Evolutionary conservation across 2,113 vertebrate genomes (phyloP).

Genomic region (Oreochromis spilurus): DNA sequence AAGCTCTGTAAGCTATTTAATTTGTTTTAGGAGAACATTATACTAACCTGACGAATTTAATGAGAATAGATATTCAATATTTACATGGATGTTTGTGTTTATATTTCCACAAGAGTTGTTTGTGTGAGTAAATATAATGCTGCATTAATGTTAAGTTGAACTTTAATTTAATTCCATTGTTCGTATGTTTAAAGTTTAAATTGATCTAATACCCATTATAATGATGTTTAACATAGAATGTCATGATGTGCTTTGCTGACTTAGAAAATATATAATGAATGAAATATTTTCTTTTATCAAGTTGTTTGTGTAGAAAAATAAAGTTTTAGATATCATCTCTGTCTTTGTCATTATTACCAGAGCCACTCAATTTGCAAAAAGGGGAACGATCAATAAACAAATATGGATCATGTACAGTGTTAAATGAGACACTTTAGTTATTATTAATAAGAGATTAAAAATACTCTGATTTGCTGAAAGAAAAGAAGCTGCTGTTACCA

Average conservation of each 20-base stretch:
- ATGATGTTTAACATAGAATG: not conserved
- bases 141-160: not conserved
- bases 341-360: not conserved
- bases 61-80: not conserved
- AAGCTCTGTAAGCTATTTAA: not conserved
- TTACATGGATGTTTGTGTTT: not conserved
- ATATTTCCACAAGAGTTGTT: not conserved
- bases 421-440: not conserved
- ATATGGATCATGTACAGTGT: not conserved
- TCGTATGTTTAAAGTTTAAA: not conserved
- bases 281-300: not conserved
- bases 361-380: not conserved
- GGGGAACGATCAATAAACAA: not conserved
- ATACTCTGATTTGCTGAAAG: not conserved
- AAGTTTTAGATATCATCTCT: not conserved
- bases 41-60: not conserved
- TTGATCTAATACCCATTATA: not conserved
- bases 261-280: not conserved
- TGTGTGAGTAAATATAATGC: not conserved
- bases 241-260: not conserved
- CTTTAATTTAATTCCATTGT: not conserved
- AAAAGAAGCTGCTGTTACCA: not conserved
- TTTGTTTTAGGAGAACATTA: not conserved
- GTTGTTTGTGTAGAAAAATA: not conserved
- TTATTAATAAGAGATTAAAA: not conserved